phyloP scores from a whole-genome alignment of 2,113 vertebrate genomes.

The Erythrolamprus reginae region DNA sequence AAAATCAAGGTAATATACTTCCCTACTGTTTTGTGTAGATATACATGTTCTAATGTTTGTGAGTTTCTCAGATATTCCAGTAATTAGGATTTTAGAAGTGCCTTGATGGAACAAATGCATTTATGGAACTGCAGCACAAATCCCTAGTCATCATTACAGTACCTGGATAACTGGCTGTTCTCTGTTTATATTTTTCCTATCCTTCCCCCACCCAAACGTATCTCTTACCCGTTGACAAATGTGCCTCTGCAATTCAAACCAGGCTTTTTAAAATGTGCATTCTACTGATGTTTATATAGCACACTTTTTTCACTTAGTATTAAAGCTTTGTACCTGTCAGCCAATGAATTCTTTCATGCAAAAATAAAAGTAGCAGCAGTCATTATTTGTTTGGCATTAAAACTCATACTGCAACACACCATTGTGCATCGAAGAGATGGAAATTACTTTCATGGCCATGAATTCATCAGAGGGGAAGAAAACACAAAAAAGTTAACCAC shows the following conservation, averaged over 20 bases:
- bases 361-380: constrained; percentile 56
- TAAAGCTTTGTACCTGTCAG: constrained; percentile 71
- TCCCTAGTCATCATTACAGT: constrained; percentile 55
- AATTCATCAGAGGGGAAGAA: constrained; percentile 38
- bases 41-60: constrained; percentile 17
- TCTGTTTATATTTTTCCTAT: constrained; percentile 59
- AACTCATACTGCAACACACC: constrained; percentile 55
- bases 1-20: not conserved
- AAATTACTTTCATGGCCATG: constrained; percentile 60
- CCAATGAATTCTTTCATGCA: constrained; percentile 67
- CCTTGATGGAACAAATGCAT: constrained; percentile 14
- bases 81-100: constrained; percentile 14
- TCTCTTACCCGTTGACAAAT: constrained; percentile 34
- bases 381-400: constrained; percentile 62
- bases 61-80: constrained; percentile 10
- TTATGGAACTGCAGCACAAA: constrained; percentile 51
- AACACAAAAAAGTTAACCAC: constrained; percentile 22
- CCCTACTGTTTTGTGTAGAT: constrained; percentile 6
- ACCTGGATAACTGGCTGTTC: constrained; percentile 62
- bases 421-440: constrained; percentile 57
- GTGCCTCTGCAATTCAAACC: constrained; percentile 57
- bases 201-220: not conserved
- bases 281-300: constrained; percentile 70
- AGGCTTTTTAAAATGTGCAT: constrained; percentile 60
- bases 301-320: constrained; percentile 66